These are phyloP conservation scores for Pelecanus crispus DNA, from an alignment of 2,113 vertebrate genomes.

Conservation along the genomic window DNA sequence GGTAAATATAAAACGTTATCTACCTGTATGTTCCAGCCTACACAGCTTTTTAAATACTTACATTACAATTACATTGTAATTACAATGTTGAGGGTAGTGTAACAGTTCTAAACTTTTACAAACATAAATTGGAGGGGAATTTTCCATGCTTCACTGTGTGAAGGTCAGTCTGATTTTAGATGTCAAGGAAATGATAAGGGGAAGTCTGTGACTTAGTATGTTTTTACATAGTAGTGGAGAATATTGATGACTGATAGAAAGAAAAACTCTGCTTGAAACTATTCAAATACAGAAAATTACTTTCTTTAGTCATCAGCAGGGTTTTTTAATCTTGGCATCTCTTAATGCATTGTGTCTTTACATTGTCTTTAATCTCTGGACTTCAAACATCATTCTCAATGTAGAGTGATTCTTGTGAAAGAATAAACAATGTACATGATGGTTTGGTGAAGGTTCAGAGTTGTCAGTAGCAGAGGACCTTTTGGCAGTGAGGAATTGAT, in stretches of 20 bases:
- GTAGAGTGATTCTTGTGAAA: background rate
- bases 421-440: background rate
- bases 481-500: background rate
- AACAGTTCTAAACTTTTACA: background rate
- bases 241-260: background rate
- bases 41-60: background rate
- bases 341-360: background rate
- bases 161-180: background rate
- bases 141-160: background rate
- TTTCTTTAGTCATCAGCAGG: background rate
- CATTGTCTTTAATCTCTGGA: background rate
- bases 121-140: background rate
- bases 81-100: background rate
- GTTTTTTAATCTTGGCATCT: background rate
- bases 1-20: conserved; percentile 71
- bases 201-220: background rate
- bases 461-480: background rate
- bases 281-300: background rate
- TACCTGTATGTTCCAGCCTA: background rate
- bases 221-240: background rate
- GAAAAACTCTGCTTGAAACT: background rate
- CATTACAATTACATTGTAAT: no score
- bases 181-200: background rate
- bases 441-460: background rate
- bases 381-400: background rate